Evolutionary conservation across 1,140 invertebrate genomes (phyloP).

Genomic region (Eubasilissa regina): DNA sequence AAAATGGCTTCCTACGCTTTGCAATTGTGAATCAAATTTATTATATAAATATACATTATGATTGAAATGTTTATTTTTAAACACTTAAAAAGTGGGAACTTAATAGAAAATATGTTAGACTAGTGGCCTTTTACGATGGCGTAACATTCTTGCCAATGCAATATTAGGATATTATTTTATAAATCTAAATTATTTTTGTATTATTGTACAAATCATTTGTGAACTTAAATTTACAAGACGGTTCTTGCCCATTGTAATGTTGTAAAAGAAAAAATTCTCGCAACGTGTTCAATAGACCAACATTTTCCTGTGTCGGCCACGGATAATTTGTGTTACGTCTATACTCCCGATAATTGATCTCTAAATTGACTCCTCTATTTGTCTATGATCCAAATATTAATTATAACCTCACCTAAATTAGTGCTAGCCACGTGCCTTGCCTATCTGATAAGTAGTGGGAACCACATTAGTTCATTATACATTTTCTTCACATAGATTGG

Average conservation of each 20-base stretch:
- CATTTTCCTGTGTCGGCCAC: too few relatives aligned
- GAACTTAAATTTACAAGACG: neutral
- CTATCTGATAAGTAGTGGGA: conserved; percentile 29
- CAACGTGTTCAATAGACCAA: too few relatives aligned
- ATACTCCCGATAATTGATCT: neutral
- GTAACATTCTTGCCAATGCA: conserved; percentile 10
- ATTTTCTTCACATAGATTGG: conserved; percentile 23
- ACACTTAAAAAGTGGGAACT: too few relatives aligned
- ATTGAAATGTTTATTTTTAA: too few relatives aligned
- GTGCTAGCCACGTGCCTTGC: conserved; percentile 42
- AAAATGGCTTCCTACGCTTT: conserved; percentile 11
- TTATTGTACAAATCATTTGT: conserved; percentile 2
- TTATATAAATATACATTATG: too few relatives aligned
- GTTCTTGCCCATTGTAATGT: conserved; percentile 5
- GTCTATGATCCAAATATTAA: conserved; percentile 1
- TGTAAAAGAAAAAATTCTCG: neutral
- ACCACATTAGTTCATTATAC: neutral
- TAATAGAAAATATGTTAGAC: too few relatives aligned
- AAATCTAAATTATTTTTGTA: neutral
- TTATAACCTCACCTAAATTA: conserved; percentile 12
- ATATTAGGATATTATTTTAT: conserved; percentile 18
- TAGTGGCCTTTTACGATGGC: neutral
- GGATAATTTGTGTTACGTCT: too few relatives aligned
- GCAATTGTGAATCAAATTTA: conserved; percentile 35
- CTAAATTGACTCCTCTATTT: neutral